Percentiles rank a stretch among this genome's conserved stretches.
Evolutionary conservation across 2,888 invertebrate genomes (phyloP).

Genomic region (Andrena haemorrhoa): DNA sequence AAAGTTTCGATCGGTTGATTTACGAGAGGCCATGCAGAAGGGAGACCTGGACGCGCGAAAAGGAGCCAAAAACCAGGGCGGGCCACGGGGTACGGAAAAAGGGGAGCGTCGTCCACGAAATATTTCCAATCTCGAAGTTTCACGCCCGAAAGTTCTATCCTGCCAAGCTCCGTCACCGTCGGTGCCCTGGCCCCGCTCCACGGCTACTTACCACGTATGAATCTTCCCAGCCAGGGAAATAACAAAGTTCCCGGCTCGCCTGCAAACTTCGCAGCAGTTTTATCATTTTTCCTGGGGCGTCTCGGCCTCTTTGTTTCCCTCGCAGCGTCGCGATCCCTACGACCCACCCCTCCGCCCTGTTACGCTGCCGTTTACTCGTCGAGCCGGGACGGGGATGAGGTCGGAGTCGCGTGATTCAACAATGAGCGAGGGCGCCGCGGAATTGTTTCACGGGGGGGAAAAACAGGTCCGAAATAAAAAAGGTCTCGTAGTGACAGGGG

Average conservation of each 20-base stretch:
- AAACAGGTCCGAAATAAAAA: slow-evolving; percentile 46
- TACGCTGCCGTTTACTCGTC: slow-evolving; percentile 22
- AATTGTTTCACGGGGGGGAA: slow-evolving; percentile 52
- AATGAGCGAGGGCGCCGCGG: slow-evolving; percentile 42
- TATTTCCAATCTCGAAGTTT: slow-evolving; percentile 73
- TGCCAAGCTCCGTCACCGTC: slow-evolving; percentile 28
- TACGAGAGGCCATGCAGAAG: slow-evolving; percentile 42
- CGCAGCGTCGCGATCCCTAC: not conserved
- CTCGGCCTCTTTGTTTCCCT: slow-evolving; percentile 28
- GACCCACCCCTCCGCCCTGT: too few relatives aligned
- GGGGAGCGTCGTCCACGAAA: slow-evolving; percentile 54
- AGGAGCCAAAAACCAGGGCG: slow-evolving; percentile 10
- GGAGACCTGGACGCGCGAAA: slow-evolving; percentile 13
- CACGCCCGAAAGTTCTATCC: slow-evolving; percentile 64
- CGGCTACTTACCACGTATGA: slow-evolving; percentile 63
- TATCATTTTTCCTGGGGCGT: slow-evolving; percentile 57
- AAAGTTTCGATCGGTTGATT: slow-evolving; percentile 68
- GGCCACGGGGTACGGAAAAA: slow-evolving; percentile 24
- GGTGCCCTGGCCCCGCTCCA: slow-evolving; percentile 21
- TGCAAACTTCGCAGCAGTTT: slow-evolving; percentile 60
- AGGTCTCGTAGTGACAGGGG: slow-evolving; percentile 14
- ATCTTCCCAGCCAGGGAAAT: slow-evolving; percentile 65
- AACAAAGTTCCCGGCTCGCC: slow-evolving; percentile 64
- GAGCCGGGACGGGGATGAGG: not conserved
- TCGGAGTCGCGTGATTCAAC: slow-evolving; percentile 51